Evolutionary conservation across 2,113 vertebrate genomes (phyloP), one percentile per base, ranked within the genome.

Genomic region (Aix galericulata): DNA sequence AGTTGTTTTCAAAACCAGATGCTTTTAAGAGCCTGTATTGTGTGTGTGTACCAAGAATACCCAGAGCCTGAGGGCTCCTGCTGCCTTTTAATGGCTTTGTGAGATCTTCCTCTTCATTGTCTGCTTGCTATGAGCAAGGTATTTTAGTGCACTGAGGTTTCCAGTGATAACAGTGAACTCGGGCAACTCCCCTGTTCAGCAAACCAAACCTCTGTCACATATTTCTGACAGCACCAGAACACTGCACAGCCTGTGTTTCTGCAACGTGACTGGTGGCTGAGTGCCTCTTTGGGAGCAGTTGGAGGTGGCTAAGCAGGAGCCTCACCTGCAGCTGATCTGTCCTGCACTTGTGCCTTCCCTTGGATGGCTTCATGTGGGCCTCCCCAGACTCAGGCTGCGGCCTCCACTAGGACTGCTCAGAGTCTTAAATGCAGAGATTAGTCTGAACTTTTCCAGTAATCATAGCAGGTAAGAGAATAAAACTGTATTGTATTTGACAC

Each of bases 1-100:
- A 83, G 59, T 25, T 95, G 80, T 84, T 94, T 91, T 84, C 77
- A 86, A 92, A 94, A n/a, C 64, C 79, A 90, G 44, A 13, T 66
- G 86, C 94, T 95, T 96, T 88, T 88, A 90, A 78, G 59, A 91
- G 68, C 80, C 48, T 48, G 68, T 16, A 5, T 13, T 82, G 79
- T 91, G 68, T 48, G 6, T 52, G 52, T 71, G 60, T 52, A 58
- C 76, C 3, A 48, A 91, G 90, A 56, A 73, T 53, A 66, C 64
- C 78, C 88, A 93, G 88, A 82, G 88, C 93, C 88, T 1, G 46
- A 63, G 83, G 96, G 88, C 16, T 88, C 82, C 84, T 5, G 2
- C 67, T 93, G 80, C 56, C 67, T 80, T 60, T 81, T 52, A 91
- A 89, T 81, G 92, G 77, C 90, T 92, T 75, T 84, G 66, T 68